Evolutionary conservation across 2,113 vertebrate genomes (phyloP).

Genomic region (Apodemus sylvaticus): DNA sequence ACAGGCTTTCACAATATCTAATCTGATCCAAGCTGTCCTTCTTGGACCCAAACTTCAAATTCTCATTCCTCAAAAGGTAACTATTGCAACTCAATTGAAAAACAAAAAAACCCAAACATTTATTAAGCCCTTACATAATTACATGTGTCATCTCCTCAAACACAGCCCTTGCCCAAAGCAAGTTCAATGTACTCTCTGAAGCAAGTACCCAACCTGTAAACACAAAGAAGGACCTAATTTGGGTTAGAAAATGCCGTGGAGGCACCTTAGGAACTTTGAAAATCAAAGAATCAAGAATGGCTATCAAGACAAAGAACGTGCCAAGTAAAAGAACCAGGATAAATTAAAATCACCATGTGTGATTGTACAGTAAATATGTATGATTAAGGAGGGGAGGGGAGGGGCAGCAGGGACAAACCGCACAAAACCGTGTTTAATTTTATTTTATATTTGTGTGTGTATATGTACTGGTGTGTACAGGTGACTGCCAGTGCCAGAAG

Average conservation of each 20-base stretch:
- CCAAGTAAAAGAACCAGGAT: not conserved
- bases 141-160: not conserved
- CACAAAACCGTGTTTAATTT: not conserved
- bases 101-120: not conserved
- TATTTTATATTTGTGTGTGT: not conserved
- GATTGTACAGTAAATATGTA: not conserved
- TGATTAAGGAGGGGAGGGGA: not conserved
- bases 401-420: not conserved
- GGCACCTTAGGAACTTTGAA: not conserved
- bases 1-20: constrained; percentile 7
- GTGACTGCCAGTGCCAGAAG: not conserved
- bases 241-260: constrained; percentile 1
- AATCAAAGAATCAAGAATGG: not conserved
- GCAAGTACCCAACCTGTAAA: not conserved
- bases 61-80: constrained; percentile 52
- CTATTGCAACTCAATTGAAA: constrained; percentile 39
- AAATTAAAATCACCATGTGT: not conserved
- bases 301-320: not conserved
- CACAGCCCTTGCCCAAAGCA: not conserved
- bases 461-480: not conserved
- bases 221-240: not conserved
- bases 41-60: constrained; percentile 46
- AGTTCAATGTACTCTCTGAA: not conserved
- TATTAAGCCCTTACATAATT: constrained; percentile 51
- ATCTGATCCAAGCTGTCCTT: constrained; percentile 50